Evolutionary conservation across 2,888 invertebrate genomes (phyloP).

Genomic region (Frankliniella fusca): DNA sequence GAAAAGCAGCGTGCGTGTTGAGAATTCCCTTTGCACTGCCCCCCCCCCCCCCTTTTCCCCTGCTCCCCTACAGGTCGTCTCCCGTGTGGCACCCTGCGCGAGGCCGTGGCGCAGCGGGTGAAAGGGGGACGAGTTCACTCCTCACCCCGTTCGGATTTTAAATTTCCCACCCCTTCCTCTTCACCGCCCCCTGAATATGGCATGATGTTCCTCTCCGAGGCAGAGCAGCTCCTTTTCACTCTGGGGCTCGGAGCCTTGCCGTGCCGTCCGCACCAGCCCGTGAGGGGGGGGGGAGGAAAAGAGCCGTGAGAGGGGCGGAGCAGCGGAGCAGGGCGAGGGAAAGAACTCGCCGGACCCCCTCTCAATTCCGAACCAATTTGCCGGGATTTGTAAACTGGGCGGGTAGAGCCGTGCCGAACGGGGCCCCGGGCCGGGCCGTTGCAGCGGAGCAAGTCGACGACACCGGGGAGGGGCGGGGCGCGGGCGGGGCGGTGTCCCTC

Average conservation of each 20-base stretch:
- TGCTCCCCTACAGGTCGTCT: no score
- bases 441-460: slow-evolving; percentile 31
- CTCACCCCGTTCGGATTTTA: no score
- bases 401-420: slow-evolving; percentile 31
- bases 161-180: no score
- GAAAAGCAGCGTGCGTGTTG: background rate
- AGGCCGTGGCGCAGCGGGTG: no score
- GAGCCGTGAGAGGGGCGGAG: slow-evolving; percentile 33
- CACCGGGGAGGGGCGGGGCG: slow-evolving; percentile 30
- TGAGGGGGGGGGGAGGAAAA: slow-evolving; percentile 33
- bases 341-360: background rate
- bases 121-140: no score
- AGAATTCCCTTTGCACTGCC: background rate
- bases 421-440: slow-evolving; percentile 30
- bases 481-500: background rate
- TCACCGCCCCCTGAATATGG: background rate
- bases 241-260: background rate
- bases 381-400: background rate
- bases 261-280: slow-evolving; percentile 19
- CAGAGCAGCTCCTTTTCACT: background rate
- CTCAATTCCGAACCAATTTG: slow-evolving; percentile 6
- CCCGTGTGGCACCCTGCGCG: no score
- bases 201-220: background rate
- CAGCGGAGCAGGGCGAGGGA: slow-evolving; percentile 33
- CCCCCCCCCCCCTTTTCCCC: no score